These are phyloP conservation scores for Invenusta paracnida DNA, from an alignment of 2,888 invertebrate species.

Conservation along the genomic window DNA sequence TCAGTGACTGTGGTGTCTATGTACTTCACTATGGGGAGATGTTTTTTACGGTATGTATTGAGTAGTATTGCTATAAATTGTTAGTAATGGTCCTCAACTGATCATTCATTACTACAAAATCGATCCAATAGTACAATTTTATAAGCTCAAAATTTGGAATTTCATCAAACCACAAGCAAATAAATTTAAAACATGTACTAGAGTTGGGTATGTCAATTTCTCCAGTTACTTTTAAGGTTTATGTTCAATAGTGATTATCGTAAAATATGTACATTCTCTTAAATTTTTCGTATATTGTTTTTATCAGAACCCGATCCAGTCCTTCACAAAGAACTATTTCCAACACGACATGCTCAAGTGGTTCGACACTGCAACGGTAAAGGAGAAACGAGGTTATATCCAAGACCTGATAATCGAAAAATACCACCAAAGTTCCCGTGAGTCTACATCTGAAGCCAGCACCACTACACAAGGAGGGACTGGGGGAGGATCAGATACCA, in stretches of 20 bases:
- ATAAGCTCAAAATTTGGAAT: no score
- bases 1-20: conserved; percentile 90
- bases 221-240: no score
- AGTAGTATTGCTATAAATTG: no score
- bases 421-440: neutral
- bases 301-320: conserved; percentile 75
- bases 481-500: no score
- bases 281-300: no score
- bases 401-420: conserved; percentile 67
- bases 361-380: conserved; percentile 79
- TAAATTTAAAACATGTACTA: no score
- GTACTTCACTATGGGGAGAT: conserved; percentile 90
- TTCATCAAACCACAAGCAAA: no score
- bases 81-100: neutral
- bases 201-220: no score
- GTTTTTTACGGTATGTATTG: conserved; percentile 75
- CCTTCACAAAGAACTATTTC: conserved; percentile 68
- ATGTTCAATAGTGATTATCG: no score
- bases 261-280: no score
- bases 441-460: neutral
- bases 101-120: neutral
- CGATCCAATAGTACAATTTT: no score
- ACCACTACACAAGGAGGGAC: no score
- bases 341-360: conserved; percentile 74
- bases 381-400: conserved; percentile 79